phyloP scores from a whole-genome alignment of 2,888 invertebrate species.

The Gibbula magus region DNA sequence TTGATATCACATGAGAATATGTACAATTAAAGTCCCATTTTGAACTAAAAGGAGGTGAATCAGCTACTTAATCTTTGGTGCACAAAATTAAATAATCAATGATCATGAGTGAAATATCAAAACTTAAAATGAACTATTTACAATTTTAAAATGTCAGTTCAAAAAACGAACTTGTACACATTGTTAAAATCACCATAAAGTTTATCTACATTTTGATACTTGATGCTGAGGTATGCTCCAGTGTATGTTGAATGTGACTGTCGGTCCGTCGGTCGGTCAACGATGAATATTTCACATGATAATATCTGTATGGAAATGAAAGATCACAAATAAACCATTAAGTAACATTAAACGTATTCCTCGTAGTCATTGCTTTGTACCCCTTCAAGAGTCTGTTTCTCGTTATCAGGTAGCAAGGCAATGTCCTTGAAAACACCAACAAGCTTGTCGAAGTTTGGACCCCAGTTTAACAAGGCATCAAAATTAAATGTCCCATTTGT shows the following conservation, averaged over 20 bases:
- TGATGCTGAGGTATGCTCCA: conserved; percentile 1
- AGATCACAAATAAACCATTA: no score
- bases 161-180: not conserved
- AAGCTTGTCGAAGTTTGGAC: conserved; percentile 95
- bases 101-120: conserved; percentile 12
- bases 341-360: conserved; percentile 62
- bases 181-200: not conserved
- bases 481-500: conserved; percentile 87
- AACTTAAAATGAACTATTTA: conserved; percentile 1
- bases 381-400: conserved; percentile 48
- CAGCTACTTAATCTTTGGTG: conserved; percentile 8
- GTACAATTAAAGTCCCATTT: not conserved
- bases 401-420: conserved; percentile 89
- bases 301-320: not conserved
- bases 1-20: conserved; percentile 9
- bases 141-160: conserved; percentile 7
- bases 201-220: conserved; percentile 21
- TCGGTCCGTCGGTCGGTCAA: not conserved
- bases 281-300: not conserved
- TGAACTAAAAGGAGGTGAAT: not conserved
- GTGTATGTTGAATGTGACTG: not conserved
- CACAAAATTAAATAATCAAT: not conserved
- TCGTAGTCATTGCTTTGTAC: conserved; percentile 51
- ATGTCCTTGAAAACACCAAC: conserved; percentile 97
- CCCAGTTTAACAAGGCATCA: conserved; percentile 97